Base-by-base conservation (phyloP, 2,888 invertebrate genomes). In the Cephus runcator region DNA sequence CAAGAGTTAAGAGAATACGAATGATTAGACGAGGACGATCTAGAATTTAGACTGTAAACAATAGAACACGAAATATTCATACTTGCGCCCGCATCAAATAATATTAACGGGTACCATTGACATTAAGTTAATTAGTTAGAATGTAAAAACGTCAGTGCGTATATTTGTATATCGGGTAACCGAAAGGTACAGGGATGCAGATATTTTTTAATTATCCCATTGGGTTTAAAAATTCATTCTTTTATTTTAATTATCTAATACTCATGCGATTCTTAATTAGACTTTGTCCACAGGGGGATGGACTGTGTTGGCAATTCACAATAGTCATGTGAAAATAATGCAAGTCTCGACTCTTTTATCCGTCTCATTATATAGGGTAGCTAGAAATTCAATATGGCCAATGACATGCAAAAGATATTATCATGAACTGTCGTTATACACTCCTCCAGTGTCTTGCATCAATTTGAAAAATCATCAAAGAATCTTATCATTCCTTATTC, bases 201-300 rank as follows among this genome's bases (percentile, higher is more conserved):
- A 30, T 69, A 69, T 30, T 77, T 77, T 75, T 74, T 77, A 77
- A 74, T 76, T 36, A 68, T 75, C 40, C 9, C 76, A 75, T 31
- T 69, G 33, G 33, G 15, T 35, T 35, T 77, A 80, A 80, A 80
- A 81, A 80, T 85, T 84, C 85, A 86, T 86, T 56, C 4, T 56
- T 88, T 87, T 79, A 78, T 87, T 86, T 81, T 81, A 85, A 84
- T 77, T 80, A 23, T 85, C 81, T 84, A 88, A 88, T 87, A 88
- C 87, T 88, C 86, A 82, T 83, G 31, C 40, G 34, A 79, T 82
- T 81, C 81, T 84, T 84, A 84, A 71, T 12, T 6, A 56, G 40
- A 56, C 40, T 6, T 56, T 23, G 23, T 56, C 40, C 23, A 75
- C n/a, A 75, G 75, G 40, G 73, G 40, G 40, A 23, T 56, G 40